Percentiles rank a stretch among this genome's conserved stretches.
Evolutionary conservation across 2,888 invertebrate genomes (phyloP).

Genomic region (Strigamia crassipes): DNA sequence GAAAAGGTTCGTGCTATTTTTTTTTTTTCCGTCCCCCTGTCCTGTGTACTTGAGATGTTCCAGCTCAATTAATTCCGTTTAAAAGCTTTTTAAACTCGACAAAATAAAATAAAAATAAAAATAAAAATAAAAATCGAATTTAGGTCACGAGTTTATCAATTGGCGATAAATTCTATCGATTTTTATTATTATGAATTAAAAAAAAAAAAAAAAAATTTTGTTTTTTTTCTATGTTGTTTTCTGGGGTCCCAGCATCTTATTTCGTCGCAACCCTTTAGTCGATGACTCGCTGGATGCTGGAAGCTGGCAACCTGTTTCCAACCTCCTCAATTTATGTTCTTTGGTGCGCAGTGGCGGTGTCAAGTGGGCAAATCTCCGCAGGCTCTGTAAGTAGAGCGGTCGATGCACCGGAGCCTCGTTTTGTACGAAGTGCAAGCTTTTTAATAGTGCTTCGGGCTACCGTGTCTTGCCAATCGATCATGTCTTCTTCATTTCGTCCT

Average conservation of each 20-base stretch:
- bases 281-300: neutral
- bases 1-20: neutral
- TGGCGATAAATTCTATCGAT: neutral
- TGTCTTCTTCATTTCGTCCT: conserved; percentile 4
- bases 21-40: neutral
- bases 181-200: too few species aligned
- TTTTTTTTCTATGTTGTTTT: too few species aligned
- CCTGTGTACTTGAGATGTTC: neutral
- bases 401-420: conserved; percentile 4
- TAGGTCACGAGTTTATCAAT: neutral
- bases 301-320: conserved; percentile 10
- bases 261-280: conserved; percentile 1
- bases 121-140: neutral
- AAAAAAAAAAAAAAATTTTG: too few species aligned
- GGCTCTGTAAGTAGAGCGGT: neutral
- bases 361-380: conserved; percentile 3
- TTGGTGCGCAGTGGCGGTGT: conserved; percentile 4
- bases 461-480: conserved; percentile 10
- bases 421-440: conserved; percentile 10
- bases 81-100: neutral
- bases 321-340: conserved; percentile 10
- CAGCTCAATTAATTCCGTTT: conserved; percentile 3
- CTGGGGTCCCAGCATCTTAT: too few species aligned
- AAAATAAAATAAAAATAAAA: neutral
- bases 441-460: neutral